Evolutionary conservation across 2,113 vertebrate species (phyloP).

Genomic region (Maccullochella peelii): DNA sequence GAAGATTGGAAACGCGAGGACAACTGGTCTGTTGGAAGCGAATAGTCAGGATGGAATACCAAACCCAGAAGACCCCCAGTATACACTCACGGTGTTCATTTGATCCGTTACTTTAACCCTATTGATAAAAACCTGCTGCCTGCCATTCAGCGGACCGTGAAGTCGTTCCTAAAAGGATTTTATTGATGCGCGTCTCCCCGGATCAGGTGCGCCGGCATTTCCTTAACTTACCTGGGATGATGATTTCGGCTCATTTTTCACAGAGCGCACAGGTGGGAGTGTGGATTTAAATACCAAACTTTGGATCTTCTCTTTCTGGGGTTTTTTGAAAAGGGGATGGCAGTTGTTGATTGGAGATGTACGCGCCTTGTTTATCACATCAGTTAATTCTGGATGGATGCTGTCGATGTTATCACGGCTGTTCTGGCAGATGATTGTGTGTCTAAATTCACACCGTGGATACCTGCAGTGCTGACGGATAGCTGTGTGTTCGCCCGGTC

Average conservation of each 20-base stretch:
- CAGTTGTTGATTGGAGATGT: conserved; percentile 21
- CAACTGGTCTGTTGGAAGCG: conserved; percentile 19
- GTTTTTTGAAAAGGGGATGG: not conserved
- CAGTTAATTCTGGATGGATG: conserved; percentile 45
- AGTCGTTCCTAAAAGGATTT: conserved; percentile 45
- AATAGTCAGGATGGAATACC: conserved; percentile 6
- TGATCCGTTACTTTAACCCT: conserved; percentile 18
- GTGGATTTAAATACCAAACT: conserved; percentile 53
- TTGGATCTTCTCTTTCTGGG: conserved; percentile 32
- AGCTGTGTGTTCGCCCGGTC: not conserved
- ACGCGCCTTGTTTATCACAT: conserved; percentile 22
- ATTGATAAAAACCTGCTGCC: not conserved
- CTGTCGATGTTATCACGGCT: conserved; percentile 22
- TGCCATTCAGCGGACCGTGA: conserved; percentile 14
- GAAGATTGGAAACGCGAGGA: conserved; percentile 53
- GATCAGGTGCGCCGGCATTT: conserved; percentile 33
- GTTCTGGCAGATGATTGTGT: conserved; percentile 5
- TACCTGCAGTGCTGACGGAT: conserved; percentile 1
- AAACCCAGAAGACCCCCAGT: not conserved
- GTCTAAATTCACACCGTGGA: conserved; percentile 2
- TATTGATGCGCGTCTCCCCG: conserved; percentile 41
- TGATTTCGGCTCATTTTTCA: not conserved
- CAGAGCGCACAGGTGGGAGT: conserved; percentile 18
- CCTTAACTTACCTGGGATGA: conserved; percentile 45
- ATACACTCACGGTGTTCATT: not conserved